Conservation (phyloP, 2,888 invertebrate species). For the Eulithis testata region DNA sequence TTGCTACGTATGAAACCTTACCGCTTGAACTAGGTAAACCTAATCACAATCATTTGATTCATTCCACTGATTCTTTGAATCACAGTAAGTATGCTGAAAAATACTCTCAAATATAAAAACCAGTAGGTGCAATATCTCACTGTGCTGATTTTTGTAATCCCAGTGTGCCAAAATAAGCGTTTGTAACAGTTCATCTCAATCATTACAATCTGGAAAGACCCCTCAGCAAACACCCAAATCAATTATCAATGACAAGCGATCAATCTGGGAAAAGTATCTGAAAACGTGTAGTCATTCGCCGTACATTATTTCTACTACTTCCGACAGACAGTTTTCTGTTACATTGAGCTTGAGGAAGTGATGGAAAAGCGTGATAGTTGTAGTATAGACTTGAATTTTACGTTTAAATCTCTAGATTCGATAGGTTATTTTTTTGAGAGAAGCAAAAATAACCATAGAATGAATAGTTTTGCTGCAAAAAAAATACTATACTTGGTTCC, state of each 20-base stretch:
- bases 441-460: too few relatives aligned
- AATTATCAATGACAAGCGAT: conserved; percentile 61
- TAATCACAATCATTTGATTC: too few relatives aligned
- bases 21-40: too few relatives aligned
- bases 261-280: conserved; percentile 60
- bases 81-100: too few relatives aligned
- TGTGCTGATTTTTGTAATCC: neutral
- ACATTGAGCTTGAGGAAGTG: conserved; percentile 30
- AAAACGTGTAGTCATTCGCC: conserved; percentile 58
- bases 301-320: conserved; percentile 66
- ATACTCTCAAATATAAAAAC: too few relatives aligned
- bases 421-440: too few relatives aligned
- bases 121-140: too few relatives aligned
- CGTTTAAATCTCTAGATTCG: too few relatives aligned
- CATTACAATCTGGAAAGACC: conserved; percentile 39
- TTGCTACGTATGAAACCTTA: too few relatives aligned
- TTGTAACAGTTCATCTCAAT: conserved; percentile 35
- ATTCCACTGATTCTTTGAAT: too few relatives aligned
- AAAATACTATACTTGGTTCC: too few relatives aligned
- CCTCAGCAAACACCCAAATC: conserved; percentile 63
- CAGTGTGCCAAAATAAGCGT: neutral
- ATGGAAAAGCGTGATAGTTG: conserved; percentile 34
- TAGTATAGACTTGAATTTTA: neutral
- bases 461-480: too few relatives aligned
- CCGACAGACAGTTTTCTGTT: conserved; percentile 49